Evolutionary conservation across 2,113 vertebrate genomes (phyloP).

Genomic region (Pseudopodoces humilis): DNA sequence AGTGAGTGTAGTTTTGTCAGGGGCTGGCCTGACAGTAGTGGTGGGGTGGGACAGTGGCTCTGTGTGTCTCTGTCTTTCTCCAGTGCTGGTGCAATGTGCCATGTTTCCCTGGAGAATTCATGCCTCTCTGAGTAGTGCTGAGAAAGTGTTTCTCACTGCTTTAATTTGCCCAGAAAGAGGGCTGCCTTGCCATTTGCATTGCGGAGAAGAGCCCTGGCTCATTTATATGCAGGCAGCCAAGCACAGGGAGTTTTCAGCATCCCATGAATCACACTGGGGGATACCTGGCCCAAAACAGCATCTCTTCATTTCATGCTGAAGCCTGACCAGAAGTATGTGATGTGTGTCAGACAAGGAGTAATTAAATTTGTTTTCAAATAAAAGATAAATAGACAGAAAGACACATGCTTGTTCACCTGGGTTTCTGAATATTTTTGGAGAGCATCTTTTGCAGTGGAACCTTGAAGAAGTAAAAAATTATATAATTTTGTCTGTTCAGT

Average conservation of each 20-base stretch:
- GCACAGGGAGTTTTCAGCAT: constrained; percentile 20
- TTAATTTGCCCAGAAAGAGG: constrained; percentile 15
- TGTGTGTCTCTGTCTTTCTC: not conserved
- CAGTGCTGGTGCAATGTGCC: not conserved
- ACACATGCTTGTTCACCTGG: not conserved
- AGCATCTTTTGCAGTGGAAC: not conserved
- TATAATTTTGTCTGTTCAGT: constrained; percentile 9
- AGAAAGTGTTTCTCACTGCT: not conserved
- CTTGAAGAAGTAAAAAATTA: constrained; percentile 34
- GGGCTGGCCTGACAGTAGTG: fast-evolving
- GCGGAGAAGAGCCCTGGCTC: not conserved
- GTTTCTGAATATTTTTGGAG: not conserved
- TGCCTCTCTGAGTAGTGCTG: not conserved
- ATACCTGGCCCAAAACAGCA: not conserved
- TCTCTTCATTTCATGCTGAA: constrained; percentile 11
- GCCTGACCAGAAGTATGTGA: not conserved
- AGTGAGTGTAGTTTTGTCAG: not conserved
- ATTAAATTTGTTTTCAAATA: not conserved
- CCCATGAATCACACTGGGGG: not conserved
- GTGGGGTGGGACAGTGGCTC: not conserved
- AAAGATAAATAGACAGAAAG: not conserved
- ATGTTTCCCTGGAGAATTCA: not conserved
- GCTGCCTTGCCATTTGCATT: constrained; percentile 15
- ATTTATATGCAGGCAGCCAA: constrained; percentile 38
- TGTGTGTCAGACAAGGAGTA: not conserved